Evolutionary conservation across 2,797 vertebrate species (phyloP).

Genomic region (Limosa lapponica): DNA sequence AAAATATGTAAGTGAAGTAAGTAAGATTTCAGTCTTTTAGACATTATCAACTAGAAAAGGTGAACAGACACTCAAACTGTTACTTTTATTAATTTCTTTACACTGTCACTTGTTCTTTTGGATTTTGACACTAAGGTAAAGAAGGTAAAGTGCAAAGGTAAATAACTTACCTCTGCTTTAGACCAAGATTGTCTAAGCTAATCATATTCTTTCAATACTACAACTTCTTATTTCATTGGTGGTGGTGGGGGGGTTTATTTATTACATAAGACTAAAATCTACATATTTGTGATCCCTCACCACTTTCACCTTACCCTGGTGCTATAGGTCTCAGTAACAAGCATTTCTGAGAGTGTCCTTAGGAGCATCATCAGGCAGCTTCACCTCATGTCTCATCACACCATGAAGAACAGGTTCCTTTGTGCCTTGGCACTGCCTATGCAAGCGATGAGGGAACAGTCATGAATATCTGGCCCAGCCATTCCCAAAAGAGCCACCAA

Average conservation of each 20-base stretch:
- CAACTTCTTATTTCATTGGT: not conserved
- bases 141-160: not conserved
- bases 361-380: not conserved
- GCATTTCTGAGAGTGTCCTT: not conserved
- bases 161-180: not conserved
- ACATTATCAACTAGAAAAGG: not conserved
- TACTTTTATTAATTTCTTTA: not conserved
- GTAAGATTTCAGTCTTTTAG: not conserved
- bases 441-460: not conserved
- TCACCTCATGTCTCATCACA: not conserved
- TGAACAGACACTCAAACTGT: not conserved
- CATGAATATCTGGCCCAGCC: not conserved
- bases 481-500: accelerated
- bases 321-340: not conserved
- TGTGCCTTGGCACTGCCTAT: not conserved
- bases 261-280: not conserved
- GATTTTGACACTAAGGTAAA: not conserved
- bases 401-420: not conserved
- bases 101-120: not conserved
- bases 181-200: not conserved
- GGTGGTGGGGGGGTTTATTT: not conserved
- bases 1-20: not conserved
- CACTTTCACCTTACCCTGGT: not conserved
- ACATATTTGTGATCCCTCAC: not conserved
- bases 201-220: not conserved